A percentile compares a stretch with the other conserved stretches of the same genome.
Evolutionary conservation across 2,113 vertebrate genomes (phyloP).

Genomic region (Athene cunicularia): DNA sequence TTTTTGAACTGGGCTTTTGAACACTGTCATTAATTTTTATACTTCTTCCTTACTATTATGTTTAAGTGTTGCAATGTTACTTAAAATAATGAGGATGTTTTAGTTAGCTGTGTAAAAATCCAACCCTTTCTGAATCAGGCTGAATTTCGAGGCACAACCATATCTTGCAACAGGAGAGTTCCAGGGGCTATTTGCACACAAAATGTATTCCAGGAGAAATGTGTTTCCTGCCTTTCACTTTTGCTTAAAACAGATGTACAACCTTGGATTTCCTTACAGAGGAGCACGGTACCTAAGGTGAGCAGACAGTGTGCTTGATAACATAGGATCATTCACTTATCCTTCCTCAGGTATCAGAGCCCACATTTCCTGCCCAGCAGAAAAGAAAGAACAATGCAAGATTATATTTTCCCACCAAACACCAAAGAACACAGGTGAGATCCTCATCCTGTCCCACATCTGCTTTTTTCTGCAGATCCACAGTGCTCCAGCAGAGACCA

Average conservation of each 20-base stretch:
- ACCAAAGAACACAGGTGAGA: not conserved
- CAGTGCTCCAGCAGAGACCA: not conserved
- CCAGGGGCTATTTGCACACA: not conserved
- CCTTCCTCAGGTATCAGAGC: not conserved
- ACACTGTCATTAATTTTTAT: not conserved
- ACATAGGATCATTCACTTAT: not conserved
- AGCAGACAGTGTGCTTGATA: not conserved
- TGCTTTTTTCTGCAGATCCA: not conserved
- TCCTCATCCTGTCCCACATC: not conserved
- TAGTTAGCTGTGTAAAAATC: not conserved
- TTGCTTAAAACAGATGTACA: not conserved
- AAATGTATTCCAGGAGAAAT: not conserved
- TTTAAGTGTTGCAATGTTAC: not conserved
- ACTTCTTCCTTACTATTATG: not conserved
- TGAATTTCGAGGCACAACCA: not conserved
- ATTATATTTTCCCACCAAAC: not conserved
- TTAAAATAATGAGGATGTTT: not conserved
- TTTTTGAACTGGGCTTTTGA: not conserved
- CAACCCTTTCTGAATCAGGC: not conserved
- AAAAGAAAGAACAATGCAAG: not conserved
- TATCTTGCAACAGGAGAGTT: not conserved
- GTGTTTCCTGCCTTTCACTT: not conserved
- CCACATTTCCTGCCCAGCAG: not conserved
- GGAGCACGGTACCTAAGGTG: not conserved
- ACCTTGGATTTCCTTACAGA: not conserved